Percentiles rank a stretch among this genome's conserved stretches.
Evolutionary conservation across 2,888 invertebrate genomes (phyloP).

Genomic region (Sinelater perroti): DNA sequence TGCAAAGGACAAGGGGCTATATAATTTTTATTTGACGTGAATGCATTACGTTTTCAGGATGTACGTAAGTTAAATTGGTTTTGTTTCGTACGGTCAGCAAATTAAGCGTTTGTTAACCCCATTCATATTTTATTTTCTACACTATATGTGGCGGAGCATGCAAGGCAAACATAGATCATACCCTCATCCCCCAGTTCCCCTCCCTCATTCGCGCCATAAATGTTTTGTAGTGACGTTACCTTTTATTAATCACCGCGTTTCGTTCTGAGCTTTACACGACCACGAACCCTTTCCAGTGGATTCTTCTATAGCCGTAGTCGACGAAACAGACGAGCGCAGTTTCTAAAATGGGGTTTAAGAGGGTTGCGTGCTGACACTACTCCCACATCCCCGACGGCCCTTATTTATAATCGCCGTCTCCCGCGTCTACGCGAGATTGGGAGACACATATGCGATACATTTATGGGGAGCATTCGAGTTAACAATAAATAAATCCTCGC

Average conservation of each 20-base stretch:
- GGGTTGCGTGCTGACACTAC: constrained; percentile 20
- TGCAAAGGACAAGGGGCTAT: no score
- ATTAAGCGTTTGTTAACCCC: constrained; percentile 5
- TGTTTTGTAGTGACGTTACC: background rate
- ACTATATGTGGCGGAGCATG: background rate
- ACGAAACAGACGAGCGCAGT: constrained; percentile 2
- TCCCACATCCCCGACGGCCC: constrained; percentile 7
- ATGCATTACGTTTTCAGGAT: no score
- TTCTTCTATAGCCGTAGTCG: background rate
- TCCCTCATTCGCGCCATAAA: no score
- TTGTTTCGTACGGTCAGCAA: no score
- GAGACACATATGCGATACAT: constrained; percentile 17
- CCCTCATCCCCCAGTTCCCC: background rate
- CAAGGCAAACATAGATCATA: background rate
- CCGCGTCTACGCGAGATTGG: constrained; percentile 5
- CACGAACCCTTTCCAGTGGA: background rate
- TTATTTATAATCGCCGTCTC: constrained; percentile 13
- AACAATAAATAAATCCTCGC: constrained; percentile 5
- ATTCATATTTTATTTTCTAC: background rate
- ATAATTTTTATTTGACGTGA: no score
- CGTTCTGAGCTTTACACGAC: background rate
- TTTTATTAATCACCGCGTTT: constrained; percentile 2
- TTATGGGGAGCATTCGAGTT: constrained; percentile 9
- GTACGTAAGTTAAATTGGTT: background rate
- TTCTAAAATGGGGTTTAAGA: constrained; percentile 11